phyloP scores from a whole-genome alignment of 2,797 vertebrate species.

The Limnodromus scolopaceus region DNA sequence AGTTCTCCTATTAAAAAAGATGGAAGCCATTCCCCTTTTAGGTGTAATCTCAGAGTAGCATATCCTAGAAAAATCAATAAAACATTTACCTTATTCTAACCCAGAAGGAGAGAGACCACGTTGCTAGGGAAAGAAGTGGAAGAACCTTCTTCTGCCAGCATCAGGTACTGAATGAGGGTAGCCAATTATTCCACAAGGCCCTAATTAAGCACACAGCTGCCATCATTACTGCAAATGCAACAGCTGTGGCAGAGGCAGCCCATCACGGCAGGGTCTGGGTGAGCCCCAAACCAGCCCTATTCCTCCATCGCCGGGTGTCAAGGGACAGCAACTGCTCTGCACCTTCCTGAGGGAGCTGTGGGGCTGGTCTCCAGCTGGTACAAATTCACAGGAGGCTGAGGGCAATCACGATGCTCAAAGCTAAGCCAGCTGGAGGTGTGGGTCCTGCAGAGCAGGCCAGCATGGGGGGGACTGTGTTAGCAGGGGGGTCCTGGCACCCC shows the following conservation, averaged over 20 bases:
- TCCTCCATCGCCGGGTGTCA: accelerated
- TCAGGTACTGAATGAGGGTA: accelerated
- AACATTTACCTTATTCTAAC: background rate
- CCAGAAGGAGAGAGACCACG: accelerated
- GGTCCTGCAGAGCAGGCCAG: background rate
- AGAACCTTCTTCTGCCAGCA: accelerated
- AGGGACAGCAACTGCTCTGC: background rate
- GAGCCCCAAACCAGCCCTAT: background rate
- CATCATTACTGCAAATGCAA: accelerated
- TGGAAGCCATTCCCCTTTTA: accelerated
- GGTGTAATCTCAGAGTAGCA: accelerated
- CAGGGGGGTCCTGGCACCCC: too few species aligned
- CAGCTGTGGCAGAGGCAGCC: background rate
- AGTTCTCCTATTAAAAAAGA: accelerated
- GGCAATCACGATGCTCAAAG: accelerated
- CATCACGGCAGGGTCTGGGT: accelerated
- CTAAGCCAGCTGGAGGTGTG: background rate
- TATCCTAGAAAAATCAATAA: background rate
- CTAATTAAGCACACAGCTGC: background rate
- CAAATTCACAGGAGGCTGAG: too few species aligned
- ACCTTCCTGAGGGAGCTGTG: accelerated
- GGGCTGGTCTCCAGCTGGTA: accelerated
- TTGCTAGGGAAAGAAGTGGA: accelerated
- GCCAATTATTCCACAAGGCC: accelerated
- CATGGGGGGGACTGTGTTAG: accelerated